Evolutionary conservation across 2,888 invertebrate species (phyloP).

Genomic region (Germaria angustata): DNA sequence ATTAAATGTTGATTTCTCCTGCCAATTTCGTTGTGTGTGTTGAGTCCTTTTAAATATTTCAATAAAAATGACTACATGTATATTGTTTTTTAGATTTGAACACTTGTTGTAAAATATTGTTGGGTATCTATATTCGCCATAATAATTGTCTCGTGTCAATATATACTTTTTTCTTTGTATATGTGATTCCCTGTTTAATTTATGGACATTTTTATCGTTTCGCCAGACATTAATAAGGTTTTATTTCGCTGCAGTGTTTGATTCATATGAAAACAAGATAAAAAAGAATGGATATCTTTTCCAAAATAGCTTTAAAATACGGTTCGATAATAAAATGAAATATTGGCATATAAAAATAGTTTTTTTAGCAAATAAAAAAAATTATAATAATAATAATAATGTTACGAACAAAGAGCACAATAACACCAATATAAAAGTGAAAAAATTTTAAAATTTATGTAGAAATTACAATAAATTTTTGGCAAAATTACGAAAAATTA

Average conservation of each 20-base stretch:
- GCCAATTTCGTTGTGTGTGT: conserved; percentile 25
- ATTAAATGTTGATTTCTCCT: conserved; percentile 37
- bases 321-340: not conserved
- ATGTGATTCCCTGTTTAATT: conserved; percentile 15
- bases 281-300: not conserved
- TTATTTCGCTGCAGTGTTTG: conserved; percentile 26
- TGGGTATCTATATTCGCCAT: not conserved
- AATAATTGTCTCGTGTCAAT: conserved; percentile 24
- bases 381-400: no score
- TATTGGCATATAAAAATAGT: conserved; percentile 13
- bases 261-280: conserved; percentile 36
- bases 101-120: conserved; percentile 33
- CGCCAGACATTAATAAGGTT: conserved; percentile 37
- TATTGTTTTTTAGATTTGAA: not conserved
- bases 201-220: conserved; percentile 57
- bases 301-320: not conserved
- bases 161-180: not conserved
- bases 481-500: no score
- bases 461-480: no score
- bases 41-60: not conserved
- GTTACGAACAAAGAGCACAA: no score
- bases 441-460: no score
- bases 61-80: not conserved
- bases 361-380: no score
- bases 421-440: no score